These are phyloP conservation scores for Ammospiza caudacuta DNA, from an alignment of 2,113 vertebrate species.

Conservation along the genomic window DNA sequence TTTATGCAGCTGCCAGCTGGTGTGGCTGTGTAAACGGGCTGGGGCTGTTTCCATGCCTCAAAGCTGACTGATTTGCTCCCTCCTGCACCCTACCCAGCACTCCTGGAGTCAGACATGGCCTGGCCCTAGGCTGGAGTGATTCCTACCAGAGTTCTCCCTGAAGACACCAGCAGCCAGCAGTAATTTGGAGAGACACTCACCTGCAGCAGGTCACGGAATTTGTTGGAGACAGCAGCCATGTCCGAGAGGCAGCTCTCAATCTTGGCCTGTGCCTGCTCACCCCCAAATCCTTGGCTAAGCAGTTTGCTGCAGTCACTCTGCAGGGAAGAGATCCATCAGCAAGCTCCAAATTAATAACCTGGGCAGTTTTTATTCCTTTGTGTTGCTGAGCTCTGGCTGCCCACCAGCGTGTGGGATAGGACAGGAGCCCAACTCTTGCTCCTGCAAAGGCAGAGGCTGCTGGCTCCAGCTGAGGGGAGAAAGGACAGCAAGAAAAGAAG, in stretches of 20 bases:
- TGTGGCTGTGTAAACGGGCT: not conserved
- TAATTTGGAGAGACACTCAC: conserved; percentile 64
- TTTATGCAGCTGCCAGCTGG: not conserved
- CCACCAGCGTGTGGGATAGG: not conserved
- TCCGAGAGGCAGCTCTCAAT: conserved; percentile 96
- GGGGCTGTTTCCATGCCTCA: not conserved
- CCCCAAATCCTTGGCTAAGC: conserved; percentile 86
- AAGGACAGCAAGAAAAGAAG: not conserved
- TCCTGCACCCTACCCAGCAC: not conserved
- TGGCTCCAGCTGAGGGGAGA: not conserved
- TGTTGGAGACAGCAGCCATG: conserved; percentile 89
- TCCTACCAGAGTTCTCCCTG: not conserved
- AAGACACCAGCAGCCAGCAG: not conserved
- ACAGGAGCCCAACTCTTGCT: not conserved
- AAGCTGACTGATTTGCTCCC: not conserved
- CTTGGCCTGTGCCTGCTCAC: conserved; percentile 90
- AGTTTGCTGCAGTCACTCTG: conserved; percentile 94
- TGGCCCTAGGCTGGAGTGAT: not conserved
- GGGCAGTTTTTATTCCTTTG: not conserved
- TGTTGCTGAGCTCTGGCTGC: not conserved
- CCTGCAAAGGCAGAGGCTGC: not conserved
- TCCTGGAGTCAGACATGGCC: not conserved
- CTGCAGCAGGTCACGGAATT: conserved; percentile 96
- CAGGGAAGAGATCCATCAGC: not conserved
- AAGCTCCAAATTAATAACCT: not conserved